A percentile compares a stretch with the other conserved stretches of the same genome.
Conservation (phyloP, 2,113 vertebrate genomes). For the Turnix velox region DNA sequence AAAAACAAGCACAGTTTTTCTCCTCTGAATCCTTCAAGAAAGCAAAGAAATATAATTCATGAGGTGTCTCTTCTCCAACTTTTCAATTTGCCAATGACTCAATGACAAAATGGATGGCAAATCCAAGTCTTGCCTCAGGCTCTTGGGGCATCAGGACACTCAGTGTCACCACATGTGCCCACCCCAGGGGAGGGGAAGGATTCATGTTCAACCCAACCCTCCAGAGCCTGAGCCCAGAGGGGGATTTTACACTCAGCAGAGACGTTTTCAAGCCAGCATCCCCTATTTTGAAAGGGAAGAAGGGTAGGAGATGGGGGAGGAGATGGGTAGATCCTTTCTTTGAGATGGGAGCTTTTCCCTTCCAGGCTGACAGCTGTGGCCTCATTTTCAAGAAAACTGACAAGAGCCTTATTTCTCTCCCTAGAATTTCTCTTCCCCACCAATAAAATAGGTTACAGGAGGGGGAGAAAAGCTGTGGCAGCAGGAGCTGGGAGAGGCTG, state of each 20-base stretch:
- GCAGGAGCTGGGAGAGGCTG: neutral
- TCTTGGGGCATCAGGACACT: neutral
- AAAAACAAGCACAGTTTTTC: neutral
- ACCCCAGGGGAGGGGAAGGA: neutral
- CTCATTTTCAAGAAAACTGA: constrained; percentile 71
- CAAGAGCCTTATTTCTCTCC: constrained; percentile 62
- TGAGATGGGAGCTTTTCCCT: constrained; percentile 9
- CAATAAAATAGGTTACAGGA: constrained; percentile 52
- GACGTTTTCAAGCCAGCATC: neutral
- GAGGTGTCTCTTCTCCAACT: neutral
- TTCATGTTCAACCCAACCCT: neutral
- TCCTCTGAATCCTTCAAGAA: neutral
- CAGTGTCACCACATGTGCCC: neutral
- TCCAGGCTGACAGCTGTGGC: constrained; percentile 74
- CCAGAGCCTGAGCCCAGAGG: neutral
- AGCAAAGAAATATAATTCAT: neutral
- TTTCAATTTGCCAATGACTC: rapidly evolving
- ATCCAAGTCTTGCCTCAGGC: neutral
- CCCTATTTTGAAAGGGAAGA: neutral
- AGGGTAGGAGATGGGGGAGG: neutral
- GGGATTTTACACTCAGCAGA: rapidly evolving
- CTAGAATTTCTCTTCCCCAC: constrained; percentile 55
- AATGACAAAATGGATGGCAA: rapidly evolving
- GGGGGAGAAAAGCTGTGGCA: neutral
- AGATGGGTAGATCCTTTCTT: neutral